phyloP scores from a whole-genome alignment of 2,888 invertebrate genomes.

The Macaria notata region DNA sequence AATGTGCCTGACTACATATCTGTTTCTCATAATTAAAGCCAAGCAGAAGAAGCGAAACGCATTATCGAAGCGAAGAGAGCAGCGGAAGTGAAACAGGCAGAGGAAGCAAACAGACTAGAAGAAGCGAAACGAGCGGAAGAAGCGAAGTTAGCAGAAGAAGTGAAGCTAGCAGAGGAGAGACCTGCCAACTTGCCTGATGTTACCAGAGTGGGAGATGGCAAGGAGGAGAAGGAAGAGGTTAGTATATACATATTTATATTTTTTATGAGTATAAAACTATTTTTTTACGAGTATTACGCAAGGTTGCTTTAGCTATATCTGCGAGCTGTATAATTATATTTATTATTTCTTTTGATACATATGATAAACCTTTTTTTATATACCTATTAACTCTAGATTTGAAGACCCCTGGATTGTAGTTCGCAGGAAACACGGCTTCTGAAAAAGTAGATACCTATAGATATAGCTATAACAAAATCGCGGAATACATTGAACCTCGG shows the following conservation, averaged over 20 bases:
- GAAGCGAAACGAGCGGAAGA: neutral
- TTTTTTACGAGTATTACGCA: no score
- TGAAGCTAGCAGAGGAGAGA: conserved; percentile 13
- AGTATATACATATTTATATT: conserved; percentile 7
- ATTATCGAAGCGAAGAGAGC: conserved; percentile 14
- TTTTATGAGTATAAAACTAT: no score
- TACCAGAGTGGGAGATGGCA: conserved; percentile 60
- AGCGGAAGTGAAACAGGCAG: conserved; percentile 10
- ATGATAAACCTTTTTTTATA: no score
- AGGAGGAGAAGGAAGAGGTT: conserved; percentile 61
- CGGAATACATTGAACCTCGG: neutral
- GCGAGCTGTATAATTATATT: no score
- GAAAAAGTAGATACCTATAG: no score
- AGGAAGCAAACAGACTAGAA: neutral
- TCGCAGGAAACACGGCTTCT: no score
- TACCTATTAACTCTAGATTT: no score
- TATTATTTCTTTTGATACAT: no score
- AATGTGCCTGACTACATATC: no score
- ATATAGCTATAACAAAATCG: no score
- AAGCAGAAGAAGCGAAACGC: conserved; percentile 20
- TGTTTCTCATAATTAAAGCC: neutral
- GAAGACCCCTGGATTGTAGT: no score
- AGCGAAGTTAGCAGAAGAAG: neutral
- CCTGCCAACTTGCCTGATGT: conserved; percentile 63
- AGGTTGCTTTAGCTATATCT: no score